Percentiles rank a stretch among this genome's conserved stretches.
Evolutionary conservation across 2,888 invertebrate species (phyloP).

Genomic region (Cerastis leucographa): DNA sequence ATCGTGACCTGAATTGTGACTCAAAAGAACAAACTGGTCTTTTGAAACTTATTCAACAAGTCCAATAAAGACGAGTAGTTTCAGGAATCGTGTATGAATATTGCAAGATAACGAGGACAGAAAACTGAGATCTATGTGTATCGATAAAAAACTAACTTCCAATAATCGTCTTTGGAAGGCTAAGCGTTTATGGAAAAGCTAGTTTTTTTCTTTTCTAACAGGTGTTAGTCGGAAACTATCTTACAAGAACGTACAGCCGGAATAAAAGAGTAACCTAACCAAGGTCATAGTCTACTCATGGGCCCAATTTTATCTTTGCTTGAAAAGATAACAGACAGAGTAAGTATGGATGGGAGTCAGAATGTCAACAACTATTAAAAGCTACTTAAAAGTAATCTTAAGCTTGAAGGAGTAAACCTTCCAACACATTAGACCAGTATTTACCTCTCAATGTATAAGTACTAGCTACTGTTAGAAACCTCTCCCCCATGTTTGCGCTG

Average conservation of each 20-base stretch:
- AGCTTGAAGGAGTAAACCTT: no score
- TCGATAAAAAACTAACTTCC: neutral
- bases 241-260: neutral
- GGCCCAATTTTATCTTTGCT: neutral
- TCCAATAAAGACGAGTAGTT: neutral
- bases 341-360: neutral
- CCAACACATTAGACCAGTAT: neutral
- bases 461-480: neutral
- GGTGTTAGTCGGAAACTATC: neutral
- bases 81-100: neutral
- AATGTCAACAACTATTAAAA: neutral
- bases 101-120: neutral
- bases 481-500: neutral
- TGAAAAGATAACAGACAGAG: no score
- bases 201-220: no score
- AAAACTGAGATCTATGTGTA: neutral
- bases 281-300: neutral
- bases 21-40: neutral
- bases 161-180: neutral
- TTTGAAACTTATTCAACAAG: constrained; percentile 5
- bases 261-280: neutral
- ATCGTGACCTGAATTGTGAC: neutral
- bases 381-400: neutral
- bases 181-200: neutral
- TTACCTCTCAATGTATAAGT: neutral